Conservation (phyloP, 2,113 vertebrate species). For the Lepisosteus osseus region DNA sequence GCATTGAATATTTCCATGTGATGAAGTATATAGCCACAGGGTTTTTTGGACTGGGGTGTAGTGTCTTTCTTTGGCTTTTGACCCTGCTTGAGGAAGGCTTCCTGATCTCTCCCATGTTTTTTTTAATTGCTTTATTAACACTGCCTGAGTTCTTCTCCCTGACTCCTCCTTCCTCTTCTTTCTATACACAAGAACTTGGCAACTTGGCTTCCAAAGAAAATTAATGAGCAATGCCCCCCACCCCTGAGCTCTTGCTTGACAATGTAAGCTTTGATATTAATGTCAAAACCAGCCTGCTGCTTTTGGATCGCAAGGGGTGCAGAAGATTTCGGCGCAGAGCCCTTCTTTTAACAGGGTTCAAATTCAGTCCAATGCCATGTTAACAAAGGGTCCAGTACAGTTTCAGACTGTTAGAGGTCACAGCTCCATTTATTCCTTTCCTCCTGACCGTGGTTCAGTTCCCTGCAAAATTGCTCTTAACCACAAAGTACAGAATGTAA, state of each 20-base stretch:
- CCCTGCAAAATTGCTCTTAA: conserved; percentile 30
- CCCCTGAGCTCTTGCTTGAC: neutral
- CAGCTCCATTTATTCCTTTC: conserved; percentile 16
- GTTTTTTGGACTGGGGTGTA: neutral
- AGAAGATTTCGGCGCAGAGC: neutral
- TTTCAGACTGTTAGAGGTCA: conserved; percentile 9
- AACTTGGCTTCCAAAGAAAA: conserved; percentile 5
- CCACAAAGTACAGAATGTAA: conserved; percentile 47
- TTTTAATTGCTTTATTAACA: conserved; percentile 9
- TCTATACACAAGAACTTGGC: conserved; percentile 1
- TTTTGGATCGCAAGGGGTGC: neutral
- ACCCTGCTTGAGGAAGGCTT: neutral
- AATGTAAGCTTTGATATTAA: conserved; percentile 20
- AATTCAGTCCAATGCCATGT: neutral
- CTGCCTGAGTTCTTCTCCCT: neutral
- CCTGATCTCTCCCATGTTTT: neutral
- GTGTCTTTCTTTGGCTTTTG: neutral
- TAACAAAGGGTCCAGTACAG: conserved; percentile 18
- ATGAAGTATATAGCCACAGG: neutral
- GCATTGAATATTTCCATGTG: neutral
- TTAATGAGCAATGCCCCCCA: neutral
- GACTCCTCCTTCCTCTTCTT: neutral
- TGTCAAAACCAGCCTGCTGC: neutral
- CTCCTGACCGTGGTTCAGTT: conserved; percentile 11
- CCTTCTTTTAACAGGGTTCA: conserved; percentile 5